phyloP scores from a whole-genome alignment of 2,888 invertebrate species.

The Helicoverpa assulta region DNA sequence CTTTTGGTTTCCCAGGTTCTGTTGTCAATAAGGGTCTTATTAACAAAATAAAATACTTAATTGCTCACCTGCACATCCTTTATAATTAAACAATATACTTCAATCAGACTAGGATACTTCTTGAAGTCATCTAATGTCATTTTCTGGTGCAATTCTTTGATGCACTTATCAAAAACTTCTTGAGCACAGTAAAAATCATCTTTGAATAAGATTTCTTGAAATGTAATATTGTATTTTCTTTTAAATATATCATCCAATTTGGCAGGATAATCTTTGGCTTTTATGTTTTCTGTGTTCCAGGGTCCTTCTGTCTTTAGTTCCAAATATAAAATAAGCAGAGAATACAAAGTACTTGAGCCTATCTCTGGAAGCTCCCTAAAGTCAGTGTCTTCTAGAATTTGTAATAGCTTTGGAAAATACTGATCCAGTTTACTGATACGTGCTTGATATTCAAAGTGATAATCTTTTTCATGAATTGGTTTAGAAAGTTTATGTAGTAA shows the following conservation, averaged over 20 bases:
- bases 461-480: conserved; percentile 73
- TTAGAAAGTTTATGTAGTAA: conserved; percentile 75
- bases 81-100: conserved; percentile 76
- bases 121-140: conserved; percentile 77
- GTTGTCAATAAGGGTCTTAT: too few relatives aligned
- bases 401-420: conserved; percentile 68
- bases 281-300: conserved; percentile 73
- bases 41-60: background rate
- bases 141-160: conserved; percentile 76
- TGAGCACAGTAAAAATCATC: conserved; percentile 70
- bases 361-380: conserved; percentile 61
- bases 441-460: conserved; percentile 74
- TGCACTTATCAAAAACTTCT: conserved; percentile 77
- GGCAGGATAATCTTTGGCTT: conserved; percentile 65
- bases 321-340: conserved; percentile 74
- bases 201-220: conserved; percentile 68
- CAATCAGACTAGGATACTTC: conserved; percentile 79
- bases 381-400: conserved; percentile 69
- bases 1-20: too few relatives aligned
- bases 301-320: conserved; percentile 72
- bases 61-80: conserved; percentile 72
- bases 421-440: conserved; percentile 70
- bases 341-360: conserved; percentile 67
- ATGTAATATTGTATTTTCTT: conserved; percentile 64
- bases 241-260: conserved; percentile 73